Evolutionary conservation across 1,140 invertebrate genomes (phyloP).

Genomic region (Chrysomallon squamiferum): DNA sequence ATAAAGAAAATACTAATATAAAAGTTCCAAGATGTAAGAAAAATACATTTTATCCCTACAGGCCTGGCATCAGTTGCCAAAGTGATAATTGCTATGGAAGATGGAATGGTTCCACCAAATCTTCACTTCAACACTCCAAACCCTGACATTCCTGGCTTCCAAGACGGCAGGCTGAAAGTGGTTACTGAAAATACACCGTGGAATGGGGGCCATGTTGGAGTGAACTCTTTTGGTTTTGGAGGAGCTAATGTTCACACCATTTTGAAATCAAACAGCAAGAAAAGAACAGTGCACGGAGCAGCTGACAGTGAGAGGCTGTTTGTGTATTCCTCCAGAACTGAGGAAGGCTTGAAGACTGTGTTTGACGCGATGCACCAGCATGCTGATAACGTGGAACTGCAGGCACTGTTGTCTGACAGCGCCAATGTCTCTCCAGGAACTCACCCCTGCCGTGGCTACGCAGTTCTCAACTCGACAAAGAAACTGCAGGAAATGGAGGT

Average conservation of each 20-base stretch:
- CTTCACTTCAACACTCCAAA: conserved; percentile 89
- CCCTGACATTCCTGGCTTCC: conserved; percentile 84
- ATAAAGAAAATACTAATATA: too few relatives aligned
- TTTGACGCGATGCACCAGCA: conserved; percentile 69
- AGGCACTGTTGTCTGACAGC: conserved; percentile 78
- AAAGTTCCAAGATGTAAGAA: too few relatives aligned
- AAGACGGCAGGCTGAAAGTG: conserved; percentile 86
- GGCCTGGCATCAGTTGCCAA: conserved; percentile 90
- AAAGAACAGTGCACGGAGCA: conserved; percentile 21
- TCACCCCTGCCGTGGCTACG: conserved; percentile 80
- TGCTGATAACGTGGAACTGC: conserved; percentile 75
- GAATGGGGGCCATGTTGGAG: conserved; percentile 82
- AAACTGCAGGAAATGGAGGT: conserved; percentile 44
- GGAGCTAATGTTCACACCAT: conserved; percentile 94
- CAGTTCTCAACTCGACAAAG: conserved; percentile 68
- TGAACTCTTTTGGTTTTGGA: conserved; percentile 98
- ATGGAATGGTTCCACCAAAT: conserved; percentile 85
- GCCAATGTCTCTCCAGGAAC: conserved; percentile 73
- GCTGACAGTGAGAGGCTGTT: conserved; percentile 71
- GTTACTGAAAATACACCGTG: conserved; percentile 80
- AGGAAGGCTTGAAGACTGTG: conserved; percentile 77
- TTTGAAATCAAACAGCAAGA: conserved; percentile 65
- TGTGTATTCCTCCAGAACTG: conserved; percentile 82
- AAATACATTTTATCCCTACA: not conserved
- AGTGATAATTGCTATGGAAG: conserved; percentile 87